A percentile compares a stretch with the other conserved stretches of the same genome.
Conservation (phyloP, 2,113 vertebrate genomes). For the Grantiella picta region DNA sequence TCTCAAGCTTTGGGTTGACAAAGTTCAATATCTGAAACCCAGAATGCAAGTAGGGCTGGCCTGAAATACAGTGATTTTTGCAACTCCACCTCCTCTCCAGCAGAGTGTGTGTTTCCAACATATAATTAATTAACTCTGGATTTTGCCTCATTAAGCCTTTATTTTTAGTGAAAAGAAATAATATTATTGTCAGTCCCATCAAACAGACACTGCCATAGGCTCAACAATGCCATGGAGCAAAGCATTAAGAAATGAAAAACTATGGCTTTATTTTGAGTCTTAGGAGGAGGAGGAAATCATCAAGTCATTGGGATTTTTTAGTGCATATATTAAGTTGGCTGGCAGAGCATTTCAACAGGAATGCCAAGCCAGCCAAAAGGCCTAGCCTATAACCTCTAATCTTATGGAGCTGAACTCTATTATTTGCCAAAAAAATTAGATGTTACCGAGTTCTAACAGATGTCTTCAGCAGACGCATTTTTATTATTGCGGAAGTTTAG, state of each 20-base stretch:
- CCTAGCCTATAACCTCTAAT: conserved; percentile 77
- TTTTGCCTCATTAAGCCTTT: conserved; percentile 57
- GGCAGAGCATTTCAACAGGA: conserved; percentile 64
- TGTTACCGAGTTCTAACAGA: conserved; percentile 76
- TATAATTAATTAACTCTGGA: conserved; percentile 74
- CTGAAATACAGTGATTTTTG: neutral
- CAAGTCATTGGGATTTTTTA: conserved; percentile 49
- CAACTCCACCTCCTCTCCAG: conserved; percentile 3
- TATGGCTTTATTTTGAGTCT: conserved; percentile 39
- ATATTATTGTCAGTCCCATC: conserved; percentile 69
- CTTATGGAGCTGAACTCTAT: conserved; percentile 77
- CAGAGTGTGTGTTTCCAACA: conserved; percentile 41
- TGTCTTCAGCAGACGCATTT: conserved; percentile 72
- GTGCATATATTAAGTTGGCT: conserved; percentile 65
- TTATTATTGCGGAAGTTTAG: conserved; percentile 75
- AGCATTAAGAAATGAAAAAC: conserved; percentile 60
- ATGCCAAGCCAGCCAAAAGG: conserved; percentile 70
- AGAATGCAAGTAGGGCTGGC: neutral
- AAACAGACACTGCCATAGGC: conserved; percentile 67
- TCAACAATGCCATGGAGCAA: conserved; percentile 68
- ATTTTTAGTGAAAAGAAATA: conserved; percentile 66
- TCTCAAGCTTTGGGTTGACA: neutral
- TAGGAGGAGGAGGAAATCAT: neutral
- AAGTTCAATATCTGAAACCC: neutral
- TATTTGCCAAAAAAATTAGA: conserved; percentile 83